Evolutionary conservation across 2,113 vertebrate species (phyloP).

Genomic region (Pithys albifrons): DNA sequence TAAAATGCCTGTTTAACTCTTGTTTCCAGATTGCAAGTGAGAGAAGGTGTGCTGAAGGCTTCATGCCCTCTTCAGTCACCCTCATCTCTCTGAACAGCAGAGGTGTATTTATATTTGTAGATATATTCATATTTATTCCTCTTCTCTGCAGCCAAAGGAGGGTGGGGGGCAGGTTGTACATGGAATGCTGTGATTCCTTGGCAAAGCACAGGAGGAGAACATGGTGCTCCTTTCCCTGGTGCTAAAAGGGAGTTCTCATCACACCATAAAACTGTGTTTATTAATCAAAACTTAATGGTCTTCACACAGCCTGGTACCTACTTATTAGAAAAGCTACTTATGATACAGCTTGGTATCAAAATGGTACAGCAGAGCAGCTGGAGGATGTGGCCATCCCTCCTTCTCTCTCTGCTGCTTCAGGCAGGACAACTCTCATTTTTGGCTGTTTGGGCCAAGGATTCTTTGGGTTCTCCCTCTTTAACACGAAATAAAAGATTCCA

Average conservation of each 20-base stretch:
- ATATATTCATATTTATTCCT: too few relatives aligned
- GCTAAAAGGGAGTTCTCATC: background rate
- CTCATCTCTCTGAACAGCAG: background rate
- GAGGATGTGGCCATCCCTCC: background rate
- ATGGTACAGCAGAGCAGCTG: background rate
- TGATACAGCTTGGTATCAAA: background rate
- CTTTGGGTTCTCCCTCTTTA: background rate
- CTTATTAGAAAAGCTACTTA: background rate
- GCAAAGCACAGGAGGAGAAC: background rate
- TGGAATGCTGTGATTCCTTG: background rate
- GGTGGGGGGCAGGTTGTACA: background rate
- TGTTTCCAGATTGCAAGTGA: background rate
- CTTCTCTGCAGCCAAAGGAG: background rate
- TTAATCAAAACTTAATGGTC: background rate
- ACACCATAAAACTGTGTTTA: background rate
- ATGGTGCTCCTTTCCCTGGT: rapidly evolving
- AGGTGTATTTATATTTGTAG: too few relatives aligned
- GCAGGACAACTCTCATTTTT: background rate
- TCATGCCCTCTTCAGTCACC: too few relatives aligned
- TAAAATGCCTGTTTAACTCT: background rate
- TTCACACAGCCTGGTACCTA: background rate
- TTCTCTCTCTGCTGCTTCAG: background rate
- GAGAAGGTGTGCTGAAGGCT: background rate
- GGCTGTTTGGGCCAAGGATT: background rate
- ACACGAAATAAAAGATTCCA: background rate